Percentiles rank a stretch among this genome's conserved stretches.
Evolutionary conservation across 2,113 vertebrate genomes (phyloP).

Genomic region (Meles meles): DNA sequence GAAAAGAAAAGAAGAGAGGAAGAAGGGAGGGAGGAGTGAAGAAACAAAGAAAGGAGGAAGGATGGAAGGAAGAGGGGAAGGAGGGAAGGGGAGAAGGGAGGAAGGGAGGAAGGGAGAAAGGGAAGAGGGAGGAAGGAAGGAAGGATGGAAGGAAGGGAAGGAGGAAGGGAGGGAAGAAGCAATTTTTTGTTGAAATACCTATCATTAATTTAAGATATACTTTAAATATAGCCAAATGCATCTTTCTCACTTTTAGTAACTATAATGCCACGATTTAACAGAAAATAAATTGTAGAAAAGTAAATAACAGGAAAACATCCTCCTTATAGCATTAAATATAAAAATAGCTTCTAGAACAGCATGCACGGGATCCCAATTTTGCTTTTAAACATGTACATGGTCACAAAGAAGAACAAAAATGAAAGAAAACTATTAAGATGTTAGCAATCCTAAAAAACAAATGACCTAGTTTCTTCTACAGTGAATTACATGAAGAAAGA

Average conservation of each 20-base stretch:
- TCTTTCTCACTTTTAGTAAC: background rate
- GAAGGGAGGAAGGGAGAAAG: background rate
- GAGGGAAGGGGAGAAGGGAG: rapidly evolving
- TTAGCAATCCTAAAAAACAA: background rate
- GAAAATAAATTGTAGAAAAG: background rate
- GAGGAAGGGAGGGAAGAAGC: background rate
- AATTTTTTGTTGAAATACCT: background rate
- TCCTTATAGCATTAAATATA: background rate
- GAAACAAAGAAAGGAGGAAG: background rate
- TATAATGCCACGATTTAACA: background rate
- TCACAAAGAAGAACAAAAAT: background rate
- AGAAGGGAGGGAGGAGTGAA: background rate
- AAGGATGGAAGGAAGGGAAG: too few relatives aligned
- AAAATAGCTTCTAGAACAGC: background rate
- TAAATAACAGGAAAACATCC: background rate
- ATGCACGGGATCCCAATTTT: background rate
- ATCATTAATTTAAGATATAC: background rate
- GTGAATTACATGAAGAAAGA: background rate
- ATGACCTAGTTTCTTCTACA: background rate
- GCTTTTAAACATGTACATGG: background rate
- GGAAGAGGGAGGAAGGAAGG: too few relatives aligned
- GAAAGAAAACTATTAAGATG: background rate
- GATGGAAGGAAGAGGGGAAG: too few relatives aligned
- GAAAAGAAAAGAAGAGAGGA: background rate
- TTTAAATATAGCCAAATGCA: background rate